Conservation (phyloP, 2,113 vertebrate genomes). For the Hassar affinis region DNA sequence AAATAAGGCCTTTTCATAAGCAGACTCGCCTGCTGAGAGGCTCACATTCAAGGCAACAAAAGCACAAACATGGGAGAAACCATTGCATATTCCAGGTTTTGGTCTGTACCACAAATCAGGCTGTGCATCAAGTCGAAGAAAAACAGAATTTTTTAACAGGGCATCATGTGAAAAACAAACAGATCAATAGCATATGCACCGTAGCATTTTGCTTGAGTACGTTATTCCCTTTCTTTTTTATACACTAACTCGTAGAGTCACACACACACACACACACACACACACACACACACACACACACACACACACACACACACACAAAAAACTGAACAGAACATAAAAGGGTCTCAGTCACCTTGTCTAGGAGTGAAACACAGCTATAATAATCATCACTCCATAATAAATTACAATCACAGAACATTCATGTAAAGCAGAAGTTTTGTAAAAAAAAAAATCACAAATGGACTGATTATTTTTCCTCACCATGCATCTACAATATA, state of each 20-base stretch:
- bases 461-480: constrained; percentile 59
- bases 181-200: constrained; percentile 4
- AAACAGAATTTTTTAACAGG: background rate
- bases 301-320: constrained; percentile 54
- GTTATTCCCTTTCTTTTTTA: background rate
- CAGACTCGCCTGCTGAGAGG: constrained; percentile 19
- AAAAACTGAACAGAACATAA: constrained; percentile 37
- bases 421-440: constrained; percentile 61
- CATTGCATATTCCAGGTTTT: constrained; percentile 25
- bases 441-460: constrained; percentile 46
- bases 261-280: constrained; percentile 7
- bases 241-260: background rate
- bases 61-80: constrained; percentile 6
- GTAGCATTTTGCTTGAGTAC: background rate
- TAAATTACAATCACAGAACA: constrained; percentile 76
- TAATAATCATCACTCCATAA: constrained; percentile 63
- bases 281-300: constrained; percentile 48
- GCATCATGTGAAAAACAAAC: background rate
- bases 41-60: constrained; percentile 27
- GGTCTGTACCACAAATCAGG: constrained; percentile 55
- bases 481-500: constrained; percentile 71
- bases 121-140: constrained; percentile 1
- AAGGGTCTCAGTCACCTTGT: constrained; percentile 46
- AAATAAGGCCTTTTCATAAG: constrained; percentile 28
- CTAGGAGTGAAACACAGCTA: constrained; percentile 60